Evolutionary conservation across 2,113 vertebrate species (phyloP).

Genomic region (Anser cygnoides): DNA sequence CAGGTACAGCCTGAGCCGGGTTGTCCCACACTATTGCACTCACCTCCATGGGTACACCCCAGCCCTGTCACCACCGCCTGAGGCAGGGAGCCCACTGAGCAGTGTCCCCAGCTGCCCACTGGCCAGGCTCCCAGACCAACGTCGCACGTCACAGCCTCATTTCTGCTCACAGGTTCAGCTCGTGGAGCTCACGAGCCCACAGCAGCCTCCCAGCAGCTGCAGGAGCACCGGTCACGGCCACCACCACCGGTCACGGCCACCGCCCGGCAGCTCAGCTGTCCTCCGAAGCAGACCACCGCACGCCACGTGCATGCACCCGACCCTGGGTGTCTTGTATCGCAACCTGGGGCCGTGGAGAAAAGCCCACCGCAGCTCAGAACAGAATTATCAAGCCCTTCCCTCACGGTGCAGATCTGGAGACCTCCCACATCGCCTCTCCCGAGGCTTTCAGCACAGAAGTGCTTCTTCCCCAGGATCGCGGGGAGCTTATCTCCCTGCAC

Average conservation of each 20-base stretch:
- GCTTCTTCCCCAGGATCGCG: neutral
- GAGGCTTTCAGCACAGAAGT: neutral
- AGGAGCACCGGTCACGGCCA: neutral
- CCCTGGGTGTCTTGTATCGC: neutral
- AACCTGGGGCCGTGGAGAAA: neutral
- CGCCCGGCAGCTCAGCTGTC: neutral
- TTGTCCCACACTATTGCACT: neutral
- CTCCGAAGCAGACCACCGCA: neutral
- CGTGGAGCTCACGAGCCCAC: neutral
- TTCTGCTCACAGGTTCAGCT: neutral
- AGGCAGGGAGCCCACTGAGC: neutral
- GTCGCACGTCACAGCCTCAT: neutral
- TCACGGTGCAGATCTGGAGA: rapidly evolving
- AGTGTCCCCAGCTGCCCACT: neutral
- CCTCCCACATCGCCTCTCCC: neutral
- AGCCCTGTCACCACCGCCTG: neutral
- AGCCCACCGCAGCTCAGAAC: rapidly evolving
- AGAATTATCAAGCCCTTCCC: neutral
- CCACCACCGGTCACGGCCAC: neutral
- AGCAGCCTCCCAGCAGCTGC: too few species aligned
- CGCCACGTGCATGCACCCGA: neutral
- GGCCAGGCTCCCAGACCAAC: too few species aligned
- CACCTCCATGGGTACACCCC: neutral
- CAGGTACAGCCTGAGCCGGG: neutral
- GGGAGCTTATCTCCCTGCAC: neutral